Evolutionary conservation across 2,797 vertebrate species (phyloP), one percentile per base, ranked within the genome.

Genomic region (Cercopithecus petaurista): DNA sequence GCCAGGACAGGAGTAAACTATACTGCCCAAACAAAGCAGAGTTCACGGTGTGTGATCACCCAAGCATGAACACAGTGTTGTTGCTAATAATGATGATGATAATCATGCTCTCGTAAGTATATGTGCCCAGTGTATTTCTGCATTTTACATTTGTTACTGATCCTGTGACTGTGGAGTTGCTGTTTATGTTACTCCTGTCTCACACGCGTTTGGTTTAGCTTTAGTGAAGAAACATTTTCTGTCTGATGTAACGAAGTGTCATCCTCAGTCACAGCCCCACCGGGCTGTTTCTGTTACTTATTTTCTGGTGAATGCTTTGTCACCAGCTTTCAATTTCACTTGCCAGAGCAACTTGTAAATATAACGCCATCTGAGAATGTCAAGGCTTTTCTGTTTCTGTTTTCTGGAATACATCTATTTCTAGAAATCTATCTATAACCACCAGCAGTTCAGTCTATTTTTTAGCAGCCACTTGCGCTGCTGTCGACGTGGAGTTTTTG

Each of bases 251-350:
- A 39, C 33, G 64, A 97, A 96, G 95, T 80, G 57, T 43, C 48
- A 67, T 76, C 59, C 26, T 96, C 59, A 83, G 11, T 83, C 84
- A 80, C 43, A 92, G 46, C n/a, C 90, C 64, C 30, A 55, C 79
- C 73, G 55, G 28, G 83, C 30, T 59, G 72, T 80, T 84, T 79
- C 85, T 91, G 48, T 82, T 90, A 72, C 70, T 93, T 90, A 80
- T 88, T 93, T 97, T 93, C 82, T 90, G 88, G 88, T 89, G 86
- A 85, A 48, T 55, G 61, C 70, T 96, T 93, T 95, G 88, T 95
- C 88, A 43, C 48, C 61, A 41, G 70, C 0, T 0, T 87, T 97
- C 70, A 48, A 73, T 95, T 94, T 96, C 75, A 73, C 95, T 75
- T 77, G 70, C 28, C 52, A 76, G 86, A 94, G 41, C 67, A 67